Percentiles rank a stretch among this genome's conserved stretches.
phyloP scores from a whole-genome alignment of 2,113 vertebrate genomes.

The Prinia subflava region DNA sequence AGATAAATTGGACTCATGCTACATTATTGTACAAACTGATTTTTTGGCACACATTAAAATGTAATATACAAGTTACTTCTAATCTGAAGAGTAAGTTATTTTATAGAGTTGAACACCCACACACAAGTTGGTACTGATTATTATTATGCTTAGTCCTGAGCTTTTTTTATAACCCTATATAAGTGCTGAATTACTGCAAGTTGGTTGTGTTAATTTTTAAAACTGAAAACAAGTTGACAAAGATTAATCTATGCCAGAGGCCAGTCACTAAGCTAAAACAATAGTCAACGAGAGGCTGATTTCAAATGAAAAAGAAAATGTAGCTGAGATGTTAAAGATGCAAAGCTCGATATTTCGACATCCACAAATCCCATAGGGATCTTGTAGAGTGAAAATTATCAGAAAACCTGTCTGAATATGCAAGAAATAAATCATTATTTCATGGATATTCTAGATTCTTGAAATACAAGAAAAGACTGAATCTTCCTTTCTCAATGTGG shows the following conservation, averaged over 20 bases:
- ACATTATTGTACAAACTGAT: not conserved
- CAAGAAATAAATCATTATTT: not conserved
- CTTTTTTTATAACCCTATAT: not conserved
- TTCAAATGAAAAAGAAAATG: not conserved
- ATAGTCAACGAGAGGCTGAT: not conserved
- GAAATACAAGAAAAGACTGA: not conserved
- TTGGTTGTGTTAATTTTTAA: not conserved
- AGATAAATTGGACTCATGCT: not conserved
- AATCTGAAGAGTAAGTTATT: not conserved
- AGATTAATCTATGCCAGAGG: not conserved
- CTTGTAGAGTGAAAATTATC: not conserved
- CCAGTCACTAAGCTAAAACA: not conserved
- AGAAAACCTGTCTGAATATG: not conserved
- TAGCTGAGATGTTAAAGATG: not conserved
- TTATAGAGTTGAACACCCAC: not conserved
- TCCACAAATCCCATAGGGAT: not conserved
- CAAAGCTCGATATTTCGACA: not conserved
- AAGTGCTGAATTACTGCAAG: not conserved
- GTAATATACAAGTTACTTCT: not conserved
- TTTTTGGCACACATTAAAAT: not conserved
- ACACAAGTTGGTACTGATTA: not conserved
- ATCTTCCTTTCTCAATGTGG: not conserved
- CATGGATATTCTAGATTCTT: not conserved
- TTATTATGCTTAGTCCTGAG: not conserved
- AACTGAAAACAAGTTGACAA: not conserved